phyloP scores from a whole-genome alignment of 2,797 vertebrate species.

The Poeciliopsis paucimaculata region DNA sequence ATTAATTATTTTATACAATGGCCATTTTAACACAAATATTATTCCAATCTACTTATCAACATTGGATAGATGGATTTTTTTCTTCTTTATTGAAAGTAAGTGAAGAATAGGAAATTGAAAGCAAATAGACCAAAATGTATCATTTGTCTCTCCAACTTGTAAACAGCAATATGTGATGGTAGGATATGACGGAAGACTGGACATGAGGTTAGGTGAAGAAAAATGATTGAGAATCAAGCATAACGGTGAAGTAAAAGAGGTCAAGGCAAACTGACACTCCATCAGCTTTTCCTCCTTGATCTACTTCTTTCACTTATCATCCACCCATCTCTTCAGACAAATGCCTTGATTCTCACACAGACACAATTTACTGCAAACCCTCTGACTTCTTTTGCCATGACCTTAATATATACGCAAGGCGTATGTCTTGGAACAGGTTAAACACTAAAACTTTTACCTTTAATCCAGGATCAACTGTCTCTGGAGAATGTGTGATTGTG shows the following conservation, averaged over 20 bases:
- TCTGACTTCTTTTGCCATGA: slow-evolving; percentile 49
- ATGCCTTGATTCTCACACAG: slow-evolving; percentile 10
- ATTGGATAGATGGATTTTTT: not conserved
- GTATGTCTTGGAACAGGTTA: slow-evolving; percentile 19
- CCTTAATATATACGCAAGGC: slow-evolving; percentile 35
- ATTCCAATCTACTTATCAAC: not conserved
- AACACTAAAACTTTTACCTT: slow-evolving; percentile 43
- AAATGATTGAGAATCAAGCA: slow-evolving; percentile 38
- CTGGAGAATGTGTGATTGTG: not conserved
- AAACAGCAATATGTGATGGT: not conserved
- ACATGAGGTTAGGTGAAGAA: slow-evolving; percentile 6
- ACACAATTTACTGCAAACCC: slow-evolving; percentile 36
- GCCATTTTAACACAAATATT: not conserved
- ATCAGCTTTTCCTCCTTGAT: slow-evolving; percentile 66
- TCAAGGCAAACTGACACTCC: slow-evolving; percentile 66
- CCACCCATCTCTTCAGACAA: not conserved
- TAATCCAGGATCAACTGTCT: slow-evolving; percentile 1
- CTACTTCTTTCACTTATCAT: slow-evolving; percentile 49
- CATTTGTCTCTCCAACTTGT: not conserved
- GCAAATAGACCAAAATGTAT: not conserved
- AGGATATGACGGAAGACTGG: slow-evolving; percentile 10
- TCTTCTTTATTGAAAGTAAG: not conserved
- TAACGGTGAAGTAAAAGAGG: slow-evolving; percentile 57
- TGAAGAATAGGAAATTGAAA: not conserved
- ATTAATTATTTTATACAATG: not conserved